Percentiles rank a stretch among this genome's conserved stretches.
phyloP scores from a whole-genome alignment of 2,797 vertebrate genomes.

The Prionace glauca region DNA sequence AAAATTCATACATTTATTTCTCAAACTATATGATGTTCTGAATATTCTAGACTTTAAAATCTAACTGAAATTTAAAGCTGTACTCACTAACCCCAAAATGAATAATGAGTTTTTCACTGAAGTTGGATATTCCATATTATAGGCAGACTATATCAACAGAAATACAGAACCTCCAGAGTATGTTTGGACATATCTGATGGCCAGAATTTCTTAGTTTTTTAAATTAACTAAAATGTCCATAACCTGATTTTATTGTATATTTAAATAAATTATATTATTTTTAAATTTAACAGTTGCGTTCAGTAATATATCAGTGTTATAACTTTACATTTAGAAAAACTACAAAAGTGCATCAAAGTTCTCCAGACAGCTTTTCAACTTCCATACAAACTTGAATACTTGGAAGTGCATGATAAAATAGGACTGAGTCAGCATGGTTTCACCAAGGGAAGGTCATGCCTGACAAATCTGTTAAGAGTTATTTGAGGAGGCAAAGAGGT shows the following conservation, averaged over 20 bases:
- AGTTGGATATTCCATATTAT: not conserved
- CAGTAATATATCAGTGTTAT: not conserved
- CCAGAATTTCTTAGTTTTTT: not conserved
- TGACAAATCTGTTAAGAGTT: too few relatives aligned
- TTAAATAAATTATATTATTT: conserved; percentile 26
- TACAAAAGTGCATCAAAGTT: not conserved
- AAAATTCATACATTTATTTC: not conserved
- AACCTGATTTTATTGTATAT: conserved; percentile 11
- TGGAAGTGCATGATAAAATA: too few relatives aligned
- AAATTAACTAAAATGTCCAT: not conserved
- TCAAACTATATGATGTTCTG: not conserved
- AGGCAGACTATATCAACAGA: not conserved
- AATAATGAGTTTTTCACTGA: not conserved
- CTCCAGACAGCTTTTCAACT: not conserved
- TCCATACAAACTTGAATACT: not conserved
- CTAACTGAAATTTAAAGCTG: not conserved
- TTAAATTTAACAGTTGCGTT: not conserved
- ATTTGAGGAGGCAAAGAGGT: too few relatives aligned
- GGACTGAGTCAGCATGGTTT: too few relatives aligned
- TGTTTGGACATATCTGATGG: not conserved
- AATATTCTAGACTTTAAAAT: conserved; percentile 22
- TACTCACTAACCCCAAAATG: not conserved
- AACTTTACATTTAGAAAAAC: not conserved
- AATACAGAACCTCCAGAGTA: not conserved
- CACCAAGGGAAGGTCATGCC: too few relatives aligned